Base-by-base conservation (phyloP, 2,797 vertebrate genomes). In the Adelosebastes latens region DNA sequence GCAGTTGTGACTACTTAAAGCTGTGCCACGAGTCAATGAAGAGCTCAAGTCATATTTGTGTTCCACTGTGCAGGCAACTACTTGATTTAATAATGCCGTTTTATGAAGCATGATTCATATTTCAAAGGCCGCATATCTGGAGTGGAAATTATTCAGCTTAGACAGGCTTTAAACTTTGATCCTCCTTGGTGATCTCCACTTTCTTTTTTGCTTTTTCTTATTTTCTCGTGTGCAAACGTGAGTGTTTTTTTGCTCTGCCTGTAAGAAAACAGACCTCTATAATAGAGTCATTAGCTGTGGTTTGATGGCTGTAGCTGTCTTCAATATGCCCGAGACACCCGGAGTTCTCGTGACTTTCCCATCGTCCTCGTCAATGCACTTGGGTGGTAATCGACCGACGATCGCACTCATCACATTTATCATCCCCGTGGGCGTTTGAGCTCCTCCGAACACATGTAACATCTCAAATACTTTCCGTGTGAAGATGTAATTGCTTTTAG, bases 21-120 rank as follows among this genome's bases (percentile, higher is more conserved):
- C 90, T 77, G 74, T 75, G 81, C 87, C 81, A 82, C 81, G 34
- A 90, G 89, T 90, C 87, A 34, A 59, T 75, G 80, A 87, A 81
- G 72, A 83, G 59, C 87, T 87, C 55, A 77, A 75, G 71, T 88
- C 27, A 0, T 86, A 59, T 89, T 90, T 85, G 76, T 76, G 77
- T 83, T 89, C 86, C 87, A 85, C 84, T 86, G 88, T 88, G 89
- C 79, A 87, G 91, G 88, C 85, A 77, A 79, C 85, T 86, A 87
- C 92, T 93, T 89, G 87, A 92, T 91, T 87, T 82, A 90, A 92
- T 91, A 88, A 90, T 29, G 42, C 53, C 55, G 68, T 84, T 81
- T 90, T 87, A 91, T 88, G 85, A 90, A 92, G 88, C 81, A 10
- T 88, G 90, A 93, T 93, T 95, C 88, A 91, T 81, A 88, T 95